These are phyloP conservation scores for Drosophila baimaii DNA, from an alignment of 1,140 invertebrate species.

Conservation along the genomic window DNA sequence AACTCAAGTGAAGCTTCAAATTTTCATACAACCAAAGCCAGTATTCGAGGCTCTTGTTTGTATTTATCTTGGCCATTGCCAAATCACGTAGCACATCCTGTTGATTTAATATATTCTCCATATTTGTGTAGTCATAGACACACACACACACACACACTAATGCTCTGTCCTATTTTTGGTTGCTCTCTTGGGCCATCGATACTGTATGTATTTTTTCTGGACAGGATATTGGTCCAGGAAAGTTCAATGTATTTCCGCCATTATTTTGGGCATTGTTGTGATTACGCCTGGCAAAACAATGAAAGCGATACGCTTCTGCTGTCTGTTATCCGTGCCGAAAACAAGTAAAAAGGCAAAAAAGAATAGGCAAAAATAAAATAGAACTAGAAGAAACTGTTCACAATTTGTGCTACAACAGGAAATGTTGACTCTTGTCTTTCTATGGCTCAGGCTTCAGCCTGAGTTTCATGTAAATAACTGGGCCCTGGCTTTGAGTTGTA, in stretches of 20 bases:
- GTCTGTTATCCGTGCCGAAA: conserved; percentile 18
- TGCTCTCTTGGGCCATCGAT: conserved; percentile 11
- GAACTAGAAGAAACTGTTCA: conserved; percentile 28
- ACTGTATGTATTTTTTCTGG: conserved; percentile 6
- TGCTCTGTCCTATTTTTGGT: conserved; percentile 7
- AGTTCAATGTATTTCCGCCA: conserved; percentile 42
- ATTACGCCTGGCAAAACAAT: conserved; percentile 48
- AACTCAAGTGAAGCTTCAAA: not conserved
- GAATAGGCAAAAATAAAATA: conserved; percentile 28
- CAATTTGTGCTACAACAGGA: conserved; percentile 34
- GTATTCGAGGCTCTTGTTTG: not conserved
- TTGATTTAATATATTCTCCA: conserved; percentile 48
- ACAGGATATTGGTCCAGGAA: conserved; percentile 44
- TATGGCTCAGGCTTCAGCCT: conserved; percentile 12
- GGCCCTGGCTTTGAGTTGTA: conserved; percentile 40
- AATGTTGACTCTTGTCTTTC: conserved; percentile 34
- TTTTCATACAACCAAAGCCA: not conserved
- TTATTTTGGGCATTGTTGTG: conserved; percentile 42
- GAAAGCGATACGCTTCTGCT: conserved; percentile 19
- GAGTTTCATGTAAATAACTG: conserved; percentile 57
- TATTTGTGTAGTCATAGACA: conserved; percentile 24
- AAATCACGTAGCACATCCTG: conserved; percentile 54
- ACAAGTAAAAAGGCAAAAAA: conserved; percentile 8
- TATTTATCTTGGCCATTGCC: conserved; percentile 33
- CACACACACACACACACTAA: not conserved